phyloP scores from a whole-genome alignment of 2,888 invertebrate species.

The Scaptomyza flava region DNA sequence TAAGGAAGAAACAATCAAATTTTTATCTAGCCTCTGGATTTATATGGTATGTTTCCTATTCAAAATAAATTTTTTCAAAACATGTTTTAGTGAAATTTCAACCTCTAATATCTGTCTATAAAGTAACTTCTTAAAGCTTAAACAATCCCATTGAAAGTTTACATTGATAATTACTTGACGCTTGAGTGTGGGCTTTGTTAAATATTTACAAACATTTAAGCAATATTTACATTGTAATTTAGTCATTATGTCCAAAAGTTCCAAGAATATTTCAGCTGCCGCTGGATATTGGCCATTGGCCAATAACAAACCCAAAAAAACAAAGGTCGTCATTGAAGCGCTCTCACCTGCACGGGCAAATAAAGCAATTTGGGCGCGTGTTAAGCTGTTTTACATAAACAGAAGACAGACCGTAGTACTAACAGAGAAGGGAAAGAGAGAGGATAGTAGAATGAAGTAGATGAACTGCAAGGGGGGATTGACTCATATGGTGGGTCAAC shows the following conservation, averaged over 20 bases:
- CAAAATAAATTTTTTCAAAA: no score
- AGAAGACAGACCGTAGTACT: slow-evolving; percentile 5
- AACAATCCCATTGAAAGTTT: background rate
- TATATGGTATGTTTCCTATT: no score
- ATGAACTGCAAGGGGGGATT: slow-evolving; percentile 37
- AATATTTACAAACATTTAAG: slow-evolving; percentile 29
- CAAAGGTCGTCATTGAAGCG: slow-evolving; percentile 44
- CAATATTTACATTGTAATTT: slow-evolving; percentile 65
- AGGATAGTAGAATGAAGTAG: background rate
- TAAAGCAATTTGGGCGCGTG: slow-evolving; percentile 65
- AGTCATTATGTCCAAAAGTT: slow-evolving; percentile 49
- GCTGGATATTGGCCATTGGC: slow-evolving; percentile 31
- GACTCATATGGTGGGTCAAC: slow-evolving; percentile 67
- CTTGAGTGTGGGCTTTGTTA: slow-evolving; percentile 9
- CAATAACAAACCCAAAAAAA: slow-evolving; percentile 16
- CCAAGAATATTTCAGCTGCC: slow-evolving; percentile 20
- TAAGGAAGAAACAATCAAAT: no score
- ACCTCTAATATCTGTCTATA: no score
- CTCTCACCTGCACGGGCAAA: slow-evolving; percentile 48
- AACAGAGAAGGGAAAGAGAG: background rate
- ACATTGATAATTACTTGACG: background rate
- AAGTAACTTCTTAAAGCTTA: no score
- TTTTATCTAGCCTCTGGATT: background rate
- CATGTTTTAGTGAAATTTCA: no score
- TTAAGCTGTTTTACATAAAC: slow-evolving; percentile 68